These are phyloP conservation scores for Chloroceryle aenea DNA, from an alignment of 2,113 vertebrate species.

Conservation along the genomic window DNA sequence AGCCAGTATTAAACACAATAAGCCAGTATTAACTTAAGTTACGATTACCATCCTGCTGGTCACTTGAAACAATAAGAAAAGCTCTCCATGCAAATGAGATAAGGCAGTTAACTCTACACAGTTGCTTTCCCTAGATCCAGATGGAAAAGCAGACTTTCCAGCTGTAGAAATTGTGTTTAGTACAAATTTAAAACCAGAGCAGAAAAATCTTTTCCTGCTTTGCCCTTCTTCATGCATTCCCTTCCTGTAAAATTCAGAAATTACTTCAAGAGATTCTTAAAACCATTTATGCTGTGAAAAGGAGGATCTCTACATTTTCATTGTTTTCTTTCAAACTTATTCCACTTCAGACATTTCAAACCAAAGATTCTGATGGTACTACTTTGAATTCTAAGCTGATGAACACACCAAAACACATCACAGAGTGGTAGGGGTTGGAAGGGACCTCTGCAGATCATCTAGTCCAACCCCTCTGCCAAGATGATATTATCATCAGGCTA, in stretches of 20 bases:
- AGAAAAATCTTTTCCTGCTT: background rate
- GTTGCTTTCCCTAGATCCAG: background rate
- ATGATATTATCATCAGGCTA: background rate
- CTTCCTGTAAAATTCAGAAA: background rate
- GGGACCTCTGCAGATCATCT: too few species aligned
- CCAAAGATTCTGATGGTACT: background rate
- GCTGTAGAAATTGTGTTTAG: background rate
- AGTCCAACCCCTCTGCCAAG: too few species aligned
- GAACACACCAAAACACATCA: background rate
- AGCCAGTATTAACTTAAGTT: background rate
- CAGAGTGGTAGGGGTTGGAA: too few species aligned
- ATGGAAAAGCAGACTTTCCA: background rate
- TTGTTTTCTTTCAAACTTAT: constrained; percentile 21
- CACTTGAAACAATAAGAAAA: background rate
- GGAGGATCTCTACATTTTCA: constrained; percentile 9
- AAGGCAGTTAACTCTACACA: background rate
- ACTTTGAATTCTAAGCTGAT: background rate
- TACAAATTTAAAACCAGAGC: background rate
- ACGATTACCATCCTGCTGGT: background rate
- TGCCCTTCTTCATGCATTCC: background rate
- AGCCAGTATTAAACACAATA: background rate
- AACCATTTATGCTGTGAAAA: background rate
- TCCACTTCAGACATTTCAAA: background rate
- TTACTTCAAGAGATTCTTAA: background rate
- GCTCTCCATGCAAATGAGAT: background rate